These are phyloP conservation scores for Drosophila longiperda DNA, from an alignment of 2,888 invertebrate species.

Conservation along the genomic window DNA sequence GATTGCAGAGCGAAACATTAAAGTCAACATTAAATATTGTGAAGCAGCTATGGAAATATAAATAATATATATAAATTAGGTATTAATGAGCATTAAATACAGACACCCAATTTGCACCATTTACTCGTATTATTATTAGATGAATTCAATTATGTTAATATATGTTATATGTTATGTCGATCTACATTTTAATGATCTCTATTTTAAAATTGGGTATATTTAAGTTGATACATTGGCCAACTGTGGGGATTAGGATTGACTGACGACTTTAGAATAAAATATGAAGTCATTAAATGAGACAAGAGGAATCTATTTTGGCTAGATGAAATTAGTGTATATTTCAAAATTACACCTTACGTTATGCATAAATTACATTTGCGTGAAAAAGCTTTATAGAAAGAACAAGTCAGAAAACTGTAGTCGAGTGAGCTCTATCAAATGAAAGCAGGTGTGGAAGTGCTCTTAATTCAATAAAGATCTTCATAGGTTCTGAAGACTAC, in stretches of 20 bases:
- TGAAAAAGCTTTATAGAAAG: slow-evolving; percentile 9
- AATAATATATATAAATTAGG: not conserved
- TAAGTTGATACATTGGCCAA: not conserved
- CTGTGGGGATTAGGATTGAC: not conserved
- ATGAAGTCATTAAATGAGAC: not conserved
- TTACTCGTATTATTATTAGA: too few relatives aligned
- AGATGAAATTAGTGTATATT: not conserved
- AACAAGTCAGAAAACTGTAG: not conserved
- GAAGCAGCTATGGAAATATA: slow-evolving; percentile 42
- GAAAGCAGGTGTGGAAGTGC: not conserved
- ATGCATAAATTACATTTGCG: not conserved
- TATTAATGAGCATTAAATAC: too few relatives aligned
- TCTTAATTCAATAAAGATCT: not conserved
- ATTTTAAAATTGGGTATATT: not conserved
- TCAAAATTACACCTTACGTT: not conserved
- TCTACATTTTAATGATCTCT: not conserved
- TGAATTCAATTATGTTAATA: too few relatives aligned
- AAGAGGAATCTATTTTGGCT: not conserved
- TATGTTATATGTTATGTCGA: not conserved
- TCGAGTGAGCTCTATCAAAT: not conserved
- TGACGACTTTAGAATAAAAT: not conserved
- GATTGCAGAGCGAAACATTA: slow-evolving; percentile 19
- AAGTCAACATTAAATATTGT: slow-evolving; percentile 42
- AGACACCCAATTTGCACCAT: too few relatives aligned
- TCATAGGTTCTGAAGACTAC: not conserved